phyloP scores from a whole-genome alignment of 2,888 invertebrate genomes.

The Phorcus lineatus region DNA sequence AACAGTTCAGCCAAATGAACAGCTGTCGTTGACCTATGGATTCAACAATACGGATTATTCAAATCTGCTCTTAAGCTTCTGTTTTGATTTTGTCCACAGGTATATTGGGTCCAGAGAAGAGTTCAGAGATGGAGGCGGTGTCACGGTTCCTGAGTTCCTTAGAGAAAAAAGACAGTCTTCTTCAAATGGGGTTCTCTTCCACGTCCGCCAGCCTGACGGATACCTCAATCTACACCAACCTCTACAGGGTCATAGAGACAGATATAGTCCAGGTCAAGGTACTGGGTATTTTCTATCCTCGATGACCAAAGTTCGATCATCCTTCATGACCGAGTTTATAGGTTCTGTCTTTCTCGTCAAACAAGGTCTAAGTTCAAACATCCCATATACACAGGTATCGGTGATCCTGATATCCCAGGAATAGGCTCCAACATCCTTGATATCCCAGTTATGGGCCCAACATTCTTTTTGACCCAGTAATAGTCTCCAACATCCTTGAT shows the following conservation, averaged over 20 bases:
- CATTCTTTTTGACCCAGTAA: too few relatives aligned
- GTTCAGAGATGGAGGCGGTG: conserved; percentile 22
- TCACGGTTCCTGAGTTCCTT: conserved; percentile 26
- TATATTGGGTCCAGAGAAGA: conserved; percentile 35
- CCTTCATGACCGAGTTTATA: not conserved
- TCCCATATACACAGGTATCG: too few relatives aligned
- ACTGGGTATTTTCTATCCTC: not conserved
- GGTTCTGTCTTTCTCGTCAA: not conserved
- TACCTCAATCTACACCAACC: conserved; percentile 38
- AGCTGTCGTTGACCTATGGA: too few relatives aligned
- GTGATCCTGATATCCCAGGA: too few relatives aligned
- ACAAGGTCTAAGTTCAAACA: too few relatives aligned
- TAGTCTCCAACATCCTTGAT: too few relatives aligned
- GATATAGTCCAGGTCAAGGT: conserved; percentile 47
- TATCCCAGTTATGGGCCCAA: too few relatives aligned
- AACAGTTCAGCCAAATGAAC: too few relatives aligned
- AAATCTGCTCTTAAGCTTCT: not conserved
- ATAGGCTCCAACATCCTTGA: too few relatives aligned
- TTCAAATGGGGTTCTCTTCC: conserved; percentile 43
- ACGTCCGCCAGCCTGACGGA: conserved; percentile 39
- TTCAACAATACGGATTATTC: not conserved
- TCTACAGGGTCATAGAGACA: conserved; percentile 42
- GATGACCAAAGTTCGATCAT: not conserved
- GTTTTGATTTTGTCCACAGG: not conserved
- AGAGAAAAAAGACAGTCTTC: conserved; percentile 9